Evolutionary conservation across 23 tunicate genomes (phyloP).

Genomic region (Pegea sp.): DNA sequence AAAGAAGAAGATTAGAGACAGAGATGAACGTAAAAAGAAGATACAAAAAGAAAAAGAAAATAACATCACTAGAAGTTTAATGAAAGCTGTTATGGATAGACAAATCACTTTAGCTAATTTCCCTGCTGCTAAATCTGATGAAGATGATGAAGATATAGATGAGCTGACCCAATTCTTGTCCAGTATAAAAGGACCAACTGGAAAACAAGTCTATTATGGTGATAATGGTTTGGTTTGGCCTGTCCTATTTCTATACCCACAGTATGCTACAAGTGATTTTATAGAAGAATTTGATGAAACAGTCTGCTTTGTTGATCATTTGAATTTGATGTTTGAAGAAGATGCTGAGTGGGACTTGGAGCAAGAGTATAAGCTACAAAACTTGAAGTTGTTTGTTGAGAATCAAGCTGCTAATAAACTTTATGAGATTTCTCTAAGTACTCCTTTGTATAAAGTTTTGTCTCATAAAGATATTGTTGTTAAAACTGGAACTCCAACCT

Average conservation of each 20-base stretch:
- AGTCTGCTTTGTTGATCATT: conserved; percentile 18
- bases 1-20: conserved; percentile 12
- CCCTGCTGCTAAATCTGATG: conserved; percentile 3
- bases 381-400: conserved; percentile 33
- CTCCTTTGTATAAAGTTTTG: conserved; percentile 16
- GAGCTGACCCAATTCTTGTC: neutral
- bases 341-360: conserved; percentile 39
- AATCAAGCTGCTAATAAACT: conserved; percentile 6
- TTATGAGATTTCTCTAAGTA: conserved; percentile 10
- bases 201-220: conserved; percentile 3
- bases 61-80: conserved; percentile 7
- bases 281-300: conserved; percentile 54
- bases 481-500: conserved; percentile 50
- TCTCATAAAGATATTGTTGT: conserved; percentile 15
- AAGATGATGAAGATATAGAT: conserved; percentile 8
- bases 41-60: conserved; percentile 1
- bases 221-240: conserved; percentile 52
- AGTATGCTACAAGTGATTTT: conserved; percentile 44
- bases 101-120: neutral
- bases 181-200: neutral
- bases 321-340: conserved; percentile 28
- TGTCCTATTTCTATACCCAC: conserved; percentile 61
- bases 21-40: conserved; percentile 26
- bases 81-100: conserved; percentile 8
- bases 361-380: conserved; percentile 5